Base-by-base conservation (phyloP, 2,113 vertebrate genomes). In the Atherinomorus stipes region DNA sequence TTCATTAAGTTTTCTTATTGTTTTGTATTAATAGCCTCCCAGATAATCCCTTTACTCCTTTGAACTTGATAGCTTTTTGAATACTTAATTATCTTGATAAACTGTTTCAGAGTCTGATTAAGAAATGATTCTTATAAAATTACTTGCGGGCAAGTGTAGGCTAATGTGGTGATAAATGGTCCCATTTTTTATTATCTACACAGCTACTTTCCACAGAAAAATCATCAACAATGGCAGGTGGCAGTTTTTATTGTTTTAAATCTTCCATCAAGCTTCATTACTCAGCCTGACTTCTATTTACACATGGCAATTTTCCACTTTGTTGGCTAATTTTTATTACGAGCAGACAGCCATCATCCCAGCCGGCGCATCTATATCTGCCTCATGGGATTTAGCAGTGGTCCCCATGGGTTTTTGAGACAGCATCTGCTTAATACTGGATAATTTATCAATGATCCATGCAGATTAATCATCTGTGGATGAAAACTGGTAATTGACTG, bases 281-380 rank as follows among this genome's bases (percentile, higher is more conserved):
- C 44, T 68, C 38, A 49, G 54, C 22, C 21, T 63, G 71, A 72
- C 38, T 77, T 56, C 72, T 86, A 88, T 85, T 88, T 84, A 78
- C 74, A 61, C 50, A 12, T 67, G 61, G 51, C 21, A 53, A 68
- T 81, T 84, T 87, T 71, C 62, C 64, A 75, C 74, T 81, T 71
- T 63, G 60, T 54, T 54, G 65, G 56, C 57, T 63, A 11, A 51
- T 73, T 78, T 86, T 83, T 71, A 80, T 83, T 60, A 71, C 60
- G 34, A 49, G 37, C 47, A 61, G 25, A 73, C 70, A 51, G 60
- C 7, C 25, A 11, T n/a, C 66, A 59, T 65, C 52, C 60, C 38
- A 59, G 72, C 64, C 64, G 62, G 54, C 38, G 44, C 13, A 15
- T 47, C 44, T 47, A 47, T 49, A 74, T 74, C 58, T 12, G 52